These are phyloP conservation scores for Drosophila mojavensis DNA, from an alignment of 1,140 invertebrate species.

Conservation along the genomic window DNA sequence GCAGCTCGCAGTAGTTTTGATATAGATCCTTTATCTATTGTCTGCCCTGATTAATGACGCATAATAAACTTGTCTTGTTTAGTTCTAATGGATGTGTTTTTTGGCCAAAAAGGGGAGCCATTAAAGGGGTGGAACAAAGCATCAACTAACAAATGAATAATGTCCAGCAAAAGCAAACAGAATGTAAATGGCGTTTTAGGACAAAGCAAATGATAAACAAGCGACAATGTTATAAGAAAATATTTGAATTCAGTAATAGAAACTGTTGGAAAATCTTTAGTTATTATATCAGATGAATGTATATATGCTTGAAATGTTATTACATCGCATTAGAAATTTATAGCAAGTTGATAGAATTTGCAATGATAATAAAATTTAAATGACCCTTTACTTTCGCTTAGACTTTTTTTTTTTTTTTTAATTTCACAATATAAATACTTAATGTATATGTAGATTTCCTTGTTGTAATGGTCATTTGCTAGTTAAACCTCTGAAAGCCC, in stretches of 20 bases:
- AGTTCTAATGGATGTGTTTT: conserved; percentile 27
- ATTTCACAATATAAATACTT: no score
- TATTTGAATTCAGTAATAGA: neutral
- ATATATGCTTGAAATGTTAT: no score
- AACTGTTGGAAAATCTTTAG: no score
- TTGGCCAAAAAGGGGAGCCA: conserved; percentile 2
- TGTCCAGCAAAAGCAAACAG: conserved; percentile 18
- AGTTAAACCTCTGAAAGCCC: neutral
- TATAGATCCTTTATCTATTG: conserved; percentile 24
- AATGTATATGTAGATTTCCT: no score
- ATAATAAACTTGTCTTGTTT: conserved; percentile 15
- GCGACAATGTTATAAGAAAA: conserved; percentile 5
- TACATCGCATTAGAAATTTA: no score
- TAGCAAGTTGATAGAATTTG: no score
- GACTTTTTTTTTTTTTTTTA: no score
- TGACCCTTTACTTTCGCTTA: no score
- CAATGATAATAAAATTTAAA: no score
- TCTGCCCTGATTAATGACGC: conserved; percentile 33
- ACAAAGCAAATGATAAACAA: neutral
- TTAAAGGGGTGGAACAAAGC: conserved; percentile 5
- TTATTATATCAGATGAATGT: no score
- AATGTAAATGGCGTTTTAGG: conserved; percentile 21
- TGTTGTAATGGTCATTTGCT: neutral
- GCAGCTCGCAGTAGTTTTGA: neutral
- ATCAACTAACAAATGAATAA: conserved; percentile 14